Percentiles rank a stretch among this genome's conserved stretches.
Conservation (phyloP, 2,113 vertebrate species). For the Phalacrocorax carbo region DNA sequence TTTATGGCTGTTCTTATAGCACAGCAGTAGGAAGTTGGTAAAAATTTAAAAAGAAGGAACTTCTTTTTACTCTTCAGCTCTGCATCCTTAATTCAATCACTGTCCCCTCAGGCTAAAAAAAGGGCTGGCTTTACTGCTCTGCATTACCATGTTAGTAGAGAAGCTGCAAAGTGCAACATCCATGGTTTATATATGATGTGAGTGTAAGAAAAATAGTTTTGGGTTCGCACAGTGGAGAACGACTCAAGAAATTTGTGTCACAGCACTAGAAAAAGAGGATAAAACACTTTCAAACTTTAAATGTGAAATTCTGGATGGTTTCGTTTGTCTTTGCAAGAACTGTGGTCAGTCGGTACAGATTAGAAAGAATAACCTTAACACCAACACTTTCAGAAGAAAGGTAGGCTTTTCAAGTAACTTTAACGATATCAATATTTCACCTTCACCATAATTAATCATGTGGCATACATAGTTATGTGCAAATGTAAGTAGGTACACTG, state of each 20-base stretch:
- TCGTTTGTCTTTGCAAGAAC: neutral
- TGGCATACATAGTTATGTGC: neutral
- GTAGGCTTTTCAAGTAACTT: neutral
- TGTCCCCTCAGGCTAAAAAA: neutral
- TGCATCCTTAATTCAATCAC: neutral
- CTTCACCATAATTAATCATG: neutral
- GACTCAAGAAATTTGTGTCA: neutral
- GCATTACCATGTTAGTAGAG: neutral
- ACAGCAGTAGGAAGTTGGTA: neutral
- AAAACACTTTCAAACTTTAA: neutral
- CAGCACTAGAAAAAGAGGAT: neutral
- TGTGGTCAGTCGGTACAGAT: neutral
- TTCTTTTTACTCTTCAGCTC: neutral
- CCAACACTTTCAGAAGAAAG: neutral
- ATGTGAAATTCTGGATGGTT: neutral
- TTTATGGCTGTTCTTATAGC: neutral
- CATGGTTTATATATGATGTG: neutral
- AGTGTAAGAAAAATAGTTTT: neutral
- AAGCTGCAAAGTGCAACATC: neutral
- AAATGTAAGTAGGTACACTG: neutral
- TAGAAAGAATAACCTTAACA: neutral
- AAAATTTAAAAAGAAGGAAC: neutral
- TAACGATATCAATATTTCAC: neutral
- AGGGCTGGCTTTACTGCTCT: neutral
- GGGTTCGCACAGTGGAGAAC: neutral